Percentiles rank a stretch among this genome's conserved stretches.
phyloP scores from a whole-genome alignment of 2,113 vertebrate genomes.

The Tragelaphus scriptus region DNA sequence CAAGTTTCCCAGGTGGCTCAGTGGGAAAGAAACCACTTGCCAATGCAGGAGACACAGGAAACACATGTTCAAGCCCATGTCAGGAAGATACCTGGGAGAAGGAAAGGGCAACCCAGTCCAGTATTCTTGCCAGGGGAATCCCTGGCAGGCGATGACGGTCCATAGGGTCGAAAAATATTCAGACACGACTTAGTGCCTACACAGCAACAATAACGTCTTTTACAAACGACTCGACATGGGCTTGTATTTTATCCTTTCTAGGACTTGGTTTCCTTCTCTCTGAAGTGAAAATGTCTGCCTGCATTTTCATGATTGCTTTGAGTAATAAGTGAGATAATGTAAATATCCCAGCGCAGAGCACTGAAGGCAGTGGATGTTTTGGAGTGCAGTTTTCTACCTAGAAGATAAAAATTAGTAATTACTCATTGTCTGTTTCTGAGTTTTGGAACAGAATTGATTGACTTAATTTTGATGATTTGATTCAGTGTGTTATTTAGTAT shows the following conservation, averaged over 20 bases:
- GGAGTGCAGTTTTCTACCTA: not conserved
- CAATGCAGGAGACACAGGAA: not conserved
- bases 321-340: not conserved
- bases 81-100: not conserved
- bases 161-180: not conserved
- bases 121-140: not conserved
- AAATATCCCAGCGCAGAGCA: not conserved
- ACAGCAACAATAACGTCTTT: not conserved
- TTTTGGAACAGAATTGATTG: not conserved
- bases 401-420: not conserved
- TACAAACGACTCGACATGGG: not conserved
- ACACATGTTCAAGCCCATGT: not conserved
- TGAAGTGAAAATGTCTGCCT: not conserved
- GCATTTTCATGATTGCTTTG: not conserved
- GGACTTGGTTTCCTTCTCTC: not conserved
- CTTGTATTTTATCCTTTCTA: not conserved
- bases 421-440: not conserved
- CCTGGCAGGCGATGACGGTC: fast-evolving
- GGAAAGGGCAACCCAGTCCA: not conserved
- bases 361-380: not conserved
- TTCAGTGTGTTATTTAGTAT: not conserved
- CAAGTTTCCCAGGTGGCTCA: not conserved
- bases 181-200: not conserved
- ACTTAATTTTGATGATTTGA: not conserved
- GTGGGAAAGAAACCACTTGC: not conserved